phyloP scores from a whole-genome alignment of 2,888 invertebrate species.

The Pogonocherus hispidulus region DNA sequence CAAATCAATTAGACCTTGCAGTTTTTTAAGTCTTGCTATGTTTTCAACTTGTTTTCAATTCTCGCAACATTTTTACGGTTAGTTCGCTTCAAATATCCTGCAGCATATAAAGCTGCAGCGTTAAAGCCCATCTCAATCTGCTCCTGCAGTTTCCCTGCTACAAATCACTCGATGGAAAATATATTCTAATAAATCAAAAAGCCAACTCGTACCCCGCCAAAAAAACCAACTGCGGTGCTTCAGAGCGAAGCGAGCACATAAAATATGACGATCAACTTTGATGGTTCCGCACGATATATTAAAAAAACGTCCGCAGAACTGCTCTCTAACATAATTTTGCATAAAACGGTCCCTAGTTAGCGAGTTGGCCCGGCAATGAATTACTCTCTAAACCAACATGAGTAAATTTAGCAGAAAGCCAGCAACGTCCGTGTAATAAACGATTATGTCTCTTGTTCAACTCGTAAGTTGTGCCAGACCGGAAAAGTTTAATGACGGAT shows the following conservation, averaged over 20 bases:
- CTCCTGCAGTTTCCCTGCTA: neutral
- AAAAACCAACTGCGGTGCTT: neutral
- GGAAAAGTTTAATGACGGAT: conserved; percentile 44
- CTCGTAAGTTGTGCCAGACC: conserved; percentile 45
- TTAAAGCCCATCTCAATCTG: neutral
- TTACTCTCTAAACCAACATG: conserved; percentile 47
- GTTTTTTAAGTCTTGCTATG: too few relatives aligned
- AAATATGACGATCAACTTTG: conserved; percentile 37
- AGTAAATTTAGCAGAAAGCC: conserved; percentile 48
- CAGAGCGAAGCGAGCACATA: conserved; percentile 6
- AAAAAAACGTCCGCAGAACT: conserved; percentile 37
- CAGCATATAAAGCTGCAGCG: neutral
- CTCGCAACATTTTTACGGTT: too few relatives aligned
- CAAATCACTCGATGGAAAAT: neutral
- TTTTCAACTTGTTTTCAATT: too few relatives aligned
- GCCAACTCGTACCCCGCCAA: neutral
- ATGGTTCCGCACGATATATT: conserved; percentile 38
- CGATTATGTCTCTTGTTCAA: conserved; percentile 51
- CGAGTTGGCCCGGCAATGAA: conserved; percentile 46
- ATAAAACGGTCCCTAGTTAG: conserved; percentile 43
- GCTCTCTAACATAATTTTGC: conserved; percentile 38
- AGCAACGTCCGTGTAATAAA: conserved; percentile 44
- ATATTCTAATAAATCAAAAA: neutral
- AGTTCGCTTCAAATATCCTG: too few relatives aligned
- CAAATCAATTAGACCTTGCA: too few relatives aligned